Conservation (phyloP, 2,888 invertebrate species). For the Acrobasis suavella region DNA sequence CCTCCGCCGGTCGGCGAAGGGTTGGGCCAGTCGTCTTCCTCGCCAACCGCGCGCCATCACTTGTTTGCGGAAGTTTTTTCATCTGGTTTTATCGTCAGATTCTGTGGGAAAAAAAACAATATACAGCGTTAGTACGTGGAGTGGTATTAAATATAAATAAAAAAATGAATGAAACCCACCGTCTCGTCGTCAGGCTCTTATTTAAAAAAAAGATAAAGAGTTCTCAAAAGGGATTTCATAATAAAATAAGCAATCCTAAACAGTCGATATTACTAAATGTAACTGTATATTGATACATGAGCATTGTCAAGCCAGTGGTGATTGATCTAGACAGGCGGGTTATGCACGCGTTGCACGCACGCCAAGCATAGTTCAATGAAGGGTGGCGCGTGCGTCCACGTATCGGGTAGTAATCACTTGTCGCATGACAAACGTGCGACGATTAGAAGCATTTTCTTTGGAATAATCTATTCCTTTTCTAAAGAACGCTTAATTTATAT, state of each 20-base stretch:
- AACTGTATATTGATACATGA: conserved; percentile 12
- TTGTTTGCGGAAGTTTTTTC: conserved; percentile 26
- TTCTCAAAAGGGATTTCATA: neutral
- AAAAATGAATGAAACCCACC: too few relatives aligned
- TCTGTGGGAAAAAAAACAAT: conserved; percentile 1
- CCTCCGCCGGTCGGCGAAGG: conserved; percentile 24
- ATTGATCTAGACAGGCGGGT: conserved; percentile 11
- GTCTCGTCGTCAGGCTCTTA: too few relatives aligned
- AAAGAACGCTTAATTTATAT: conserved; percentile 3
- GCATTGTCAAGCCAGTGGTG: conserved; percentile 15
- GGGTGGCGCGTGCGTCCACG: conserved; percentile 19
- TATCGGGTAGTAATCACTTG: conserved; percentile 18
- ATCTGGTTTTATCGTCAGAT: conserved; percentile 14
- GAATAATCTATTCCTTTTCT: conserved; percentile 16
- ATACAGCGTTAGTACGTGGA: neutral
- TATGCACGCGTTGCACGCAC: conserved; percentile 17
- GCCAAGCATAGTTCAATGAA: conserved; percentile 11
- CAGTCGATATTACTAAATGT: neutral
- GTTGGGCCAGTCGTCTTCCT: neutral
- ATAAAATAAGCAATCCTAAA: neutral
- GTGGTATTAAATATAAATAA: too few relatives aligned
- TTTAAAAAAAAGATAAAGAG: too few relatives aligned
- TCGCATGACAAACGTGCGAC: conserved; percentile 20
- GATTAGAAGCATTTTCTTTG: conserved; percentile 12
- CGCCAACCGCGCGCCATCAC: conserved; percentile 22